These are phyloP conservation scores for Opisthograptis luteolata DNA, from an alignment of 2,888 invertebrate species.

Conservation along the genomic window DNA sequence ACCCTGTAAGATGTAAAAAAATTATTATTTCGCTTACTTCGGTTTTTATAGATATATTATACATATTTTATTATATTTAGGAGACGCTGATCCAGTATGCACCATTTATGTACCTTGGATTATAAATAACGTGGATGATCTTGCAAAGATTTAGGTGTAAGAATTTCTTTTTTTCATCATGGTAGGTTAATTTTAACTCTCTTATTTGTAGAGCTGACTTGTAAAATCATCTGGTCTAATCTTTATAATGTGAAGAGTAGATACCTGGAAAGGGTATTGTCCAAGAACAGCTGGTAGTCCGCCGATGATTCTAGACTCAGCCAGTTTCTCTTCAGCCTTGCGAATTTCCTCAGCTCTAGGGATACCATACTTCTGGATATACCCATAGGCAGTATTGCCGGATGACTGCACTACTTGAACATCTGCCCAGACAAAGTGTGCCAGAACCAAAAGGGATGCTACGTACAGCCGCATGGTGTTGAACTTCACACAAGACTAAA, in stretches of 20 bases:
- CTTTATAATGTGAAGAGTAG: too few relatives aligned
- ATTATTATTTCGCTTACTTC: too few relatives aligned
- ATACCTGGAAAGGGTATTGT: constrained; percentile 54
- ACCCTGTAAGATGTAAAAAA: too few relatives aligned
- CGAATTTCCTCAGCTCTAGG: constrained; percentile 52
- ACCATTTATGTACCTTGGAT: too few relatives aligned
- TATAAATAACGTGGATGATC: too few relatives aligned
- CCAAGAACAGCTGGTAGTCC: constrained; percentile 48
- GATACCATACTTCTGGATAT: constrained; percentile 53
- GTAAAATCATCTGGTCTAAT: too few relatives aligned
- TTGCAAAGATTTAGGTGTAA: too few relatives aligned
- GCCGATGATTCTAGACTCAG: constrained; percentile 47
- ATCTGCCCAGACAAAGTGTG: constrained; percentile 40
- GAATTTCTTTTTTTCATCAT: too few relatives aligned
- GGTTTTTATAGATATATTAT: too few relatives aligned
- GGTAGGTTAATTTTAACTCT: neutral
- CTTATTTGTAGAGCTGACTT: neutral
- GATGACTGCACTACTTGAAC: constrained; percentile 11
- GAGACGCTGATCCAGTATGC: too few relatives aligned
- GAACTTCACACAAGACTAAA: constrained; percentile 12
- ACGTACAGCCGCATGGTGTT: constrained; percentile 38
- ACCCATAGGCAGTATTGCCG: constrained; percentile 48
- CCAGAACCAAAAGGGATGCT: constrained; percentile 36
- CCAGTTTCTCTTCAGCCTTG: constrained; percentile 44
- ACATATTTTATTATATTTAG: too few relatives aligned